Evolutionary conservation across 2,113 vertebrate genomes (phyloP), one percentile per base, ranked within the genome.

Genomic region (Semicossyphus pulcher): DNA sequence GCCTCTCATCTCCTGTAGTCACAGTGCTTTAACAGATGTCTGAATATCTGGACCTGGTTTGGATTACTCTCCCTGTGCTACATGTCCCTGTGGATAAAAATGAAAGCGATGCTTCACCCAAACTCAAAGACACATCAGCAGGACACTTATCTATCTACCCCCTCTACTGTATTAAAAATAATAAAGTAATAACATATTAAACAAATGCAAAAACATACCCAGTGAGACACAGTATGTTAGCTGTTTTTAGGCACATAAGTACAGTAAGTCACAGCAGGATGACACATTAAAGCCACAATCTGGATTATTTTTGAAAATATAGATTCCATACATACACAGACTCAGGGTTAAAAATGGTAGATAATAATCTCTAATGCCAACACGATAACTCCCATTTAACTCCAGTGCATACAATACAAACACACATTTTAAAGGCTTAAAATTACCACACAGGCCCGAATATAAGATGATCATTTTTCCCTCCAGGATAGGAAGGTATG

Each of bases 191-290:
- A 5, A 18, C 16, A 18, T 16, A n/a, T n/a, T n/a, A n/a, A 67
- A 60, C 42, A 76, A 68, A 76, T 8, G 20, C 59, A 58, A 41
- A 58, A 16, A 20, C n/a, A 57, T 60, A 31, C 12, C 42, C 20
- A 39, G 41, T 47, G 49, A 85, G 57, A 69, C 54, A 64, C 56
- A 83, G 56, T 59, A 56, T 28, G 67, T 80, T 49, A 28, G 28
- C 37, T 18, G 59, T 78, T 76, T n/a, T 78, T 76, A 91, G 91
- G 89, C 91, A 92, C 91, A 69, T 78, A 56, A 68, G 71, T 84
- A 85, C 69, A 82, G 81, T 78, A 76, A 83, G 65, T 89, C 82
- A 83, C 71, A 78, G 81, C 72, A 25, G 53, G 51, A 72, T 48
- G 76, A 79, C 65, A 72, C 63, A 75, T 78, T 77, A 73, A 86